A percentile compares a stretch with the other conserved stretches of the same genome.
These are phyloP conservation scores for Heterodera carotae DNA, from an alignment of 1,140 invertebrate genomes.

Conservation along the genomic window DNA sequence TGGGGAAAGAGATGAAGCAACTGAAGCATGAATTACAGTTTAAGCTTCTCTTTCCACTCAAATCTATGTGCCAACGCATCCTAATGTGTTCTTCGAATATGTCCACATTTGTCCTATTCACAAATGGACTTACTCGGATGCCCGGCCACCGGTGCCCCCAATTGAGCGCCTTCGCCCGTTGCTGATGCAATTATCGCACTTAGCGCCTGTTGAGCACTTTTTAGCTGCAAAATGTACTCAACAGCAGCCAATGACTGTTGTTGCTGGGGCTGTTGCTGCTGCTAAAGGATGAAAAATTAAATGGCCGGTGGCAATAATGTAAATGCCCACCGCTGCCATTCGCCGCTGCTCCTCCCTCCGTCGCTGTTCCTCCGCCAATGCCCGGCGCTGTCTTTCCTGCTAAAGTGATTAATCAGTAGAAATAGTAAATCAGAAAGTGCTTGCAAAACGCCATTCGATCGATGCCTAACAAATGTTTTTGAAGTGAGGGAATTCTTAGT, in stretches of 20 bases:
- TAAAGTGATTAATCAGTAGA: constrained; percentile 10
- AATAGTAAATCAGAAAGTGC: too few species aligned
- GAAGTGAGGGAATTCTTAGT: too few species aligned
- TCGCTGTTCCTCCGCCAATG: constrained; percentile 21
- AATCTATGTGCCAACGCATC: too few species aligned
- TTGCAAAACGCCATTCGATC: too few species aligned
- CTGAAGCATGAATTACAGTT: background rate
- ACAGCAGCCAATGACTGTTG: constrained; percentile 1
- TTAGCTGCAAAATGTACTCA: constrained; percentile 3
- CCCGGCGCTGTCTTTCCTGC: constrained; percentile 24
- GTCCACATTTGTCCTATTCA: background rate
- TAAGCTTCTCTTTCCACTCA: too few species aligned
- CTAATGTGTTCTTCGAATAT: too few species aligned
- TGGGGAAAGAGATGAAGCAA: background rate
- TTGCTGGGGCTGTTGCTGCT: constrained; percentile 26
- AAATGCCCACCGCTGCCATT: constrained; percentile 19
- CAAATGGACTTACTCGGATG: background rate
- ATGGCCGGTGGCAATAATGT: too few species aligned
- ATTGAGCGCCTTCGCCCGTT: background rate
- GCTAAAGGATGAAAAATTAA: background rate
- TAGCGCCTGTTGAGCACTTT: background rate
- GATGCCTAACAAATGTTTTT: too few species aligned
- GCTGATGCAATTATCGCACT: constrained; percentile 5
- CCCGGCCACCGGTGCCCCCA: background rate
- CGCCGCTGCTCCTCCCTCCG: constrained; percentile 25